phyloP scores from a whole-genome alignment of 2,888 invertebrate genomes.

The Stegana nigrithorax region DNA sequence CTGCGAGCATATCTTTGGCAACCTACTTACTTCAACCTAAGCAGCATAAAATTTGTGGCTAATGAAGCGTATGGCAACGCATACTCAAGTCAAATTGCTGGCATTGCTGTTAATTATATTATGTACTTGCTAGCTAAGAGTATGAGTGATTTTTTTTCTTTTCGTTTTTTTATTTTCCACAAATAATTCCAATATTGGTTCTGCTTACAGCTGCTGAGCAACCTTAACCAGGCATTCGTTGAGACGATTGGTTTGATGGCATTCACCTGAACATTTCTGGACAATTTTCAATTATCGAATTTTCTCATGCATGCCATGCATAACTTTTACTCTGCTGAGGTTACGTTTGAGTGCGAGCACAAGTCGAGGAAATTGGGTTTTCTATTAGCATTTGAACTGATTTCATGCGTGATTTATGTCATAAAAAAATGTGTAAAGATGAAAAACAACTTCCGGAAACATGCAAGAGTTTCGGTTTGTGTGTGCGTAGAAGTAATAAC shows the following conservation, averaged over 20 bases:
- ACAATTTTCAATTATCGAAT: conserved; percentile 59
- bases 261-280: conserved; percentile 58
- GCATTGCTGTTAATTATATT: conserved; percentile 15
- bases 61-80: conserved; percentile 48
- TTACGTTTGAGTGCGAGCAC: neutral
- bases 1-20: neutral
- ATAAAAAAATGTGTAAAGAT: too few species aligned
- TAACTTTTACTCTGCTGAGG: neutral
- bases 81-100: conserved; percentile 27
- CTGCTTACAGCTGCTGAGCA: conserved; percentile 1
- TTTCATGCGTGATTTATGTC: neutral
- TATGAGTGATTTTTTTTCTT: neutral
- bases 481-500: too few species aligned
- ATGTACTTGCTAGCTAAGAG: too few species aligned
- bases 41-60: conserved; percentile 55
- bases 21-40: conserved; percentile 34
- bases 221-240: neutral
- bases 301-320: conserved; percentile 40
- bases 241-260: conserved; percentile 47
- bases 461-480: too few species aligned
- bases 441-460: too few species aligned
- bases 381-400: neutral
- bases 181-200: neutral
- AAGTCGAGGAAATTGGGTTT: neutral
- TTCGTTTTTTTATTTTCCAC: neutral